phyloP scores from a whole-genome alignment of 2,113 vertebrate genomes.

The Steatornis caripensis region DNA sequence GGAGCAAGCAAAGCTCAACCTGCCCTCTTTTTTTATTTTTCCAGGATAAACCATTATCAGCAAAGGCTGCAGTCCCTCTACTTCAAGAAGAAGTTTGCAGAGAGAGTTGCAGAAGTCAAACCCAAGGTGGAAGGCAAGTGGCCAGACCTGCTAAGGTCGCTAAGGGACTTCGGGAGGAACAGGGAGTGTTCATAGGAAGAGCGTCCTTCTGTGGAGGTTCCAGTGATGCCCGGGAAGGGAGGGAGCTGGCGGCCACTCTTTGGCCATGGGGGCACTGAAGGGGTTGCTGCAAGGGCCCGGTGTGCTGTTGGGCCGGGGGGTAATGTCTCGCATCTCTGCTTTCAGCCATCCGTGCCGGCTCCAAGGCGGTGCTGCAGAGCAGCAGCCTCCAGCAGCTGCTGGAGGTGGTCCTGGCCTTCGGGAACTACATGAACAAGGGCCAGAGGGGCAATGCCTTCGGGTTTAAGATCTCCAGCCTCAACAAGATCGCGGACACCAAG shows the following conservation, averaged over 20 bases:
- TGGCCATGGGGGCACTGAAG: background rate
- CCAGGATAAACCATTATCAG: constrained; percentile 98
- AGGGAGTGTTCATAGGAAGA: background rate
- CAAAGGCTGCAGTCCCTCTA: constrained; percentile 94
- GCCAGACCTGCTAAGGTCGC: background rate
- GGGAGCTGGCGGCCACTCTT: background rate
- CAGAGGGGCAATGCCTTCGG: constrained; percentile 96
- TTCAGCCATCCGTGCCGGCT: constrained; percentile 86
- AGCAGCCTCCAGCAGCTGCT: constrained; percentile 89
- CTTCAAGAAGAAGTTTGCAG: constrained; percentile 99
- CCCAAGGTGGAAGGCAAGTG: constrained; percentile 95
- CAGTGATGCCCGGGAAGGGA: background rate
- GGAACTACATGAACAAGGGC: constrained; percentile 99
- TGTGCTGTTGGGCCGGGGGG: background rate
- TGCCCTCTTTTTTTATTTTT: background rate
- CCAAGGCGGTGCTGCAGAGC: constrained; percentile 90
- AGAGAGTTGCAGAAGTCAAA: constrained; percentile 95
- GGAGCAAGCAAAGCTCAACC: background rate
- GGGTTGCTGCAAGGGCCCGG: background rate
- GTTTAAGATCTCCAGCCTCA: constrained; percentile 96
- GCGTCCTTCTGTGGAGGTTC: background rate
- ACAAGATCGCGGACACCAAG: constrained; percentile 98
- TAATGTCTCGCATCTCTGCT: background rate
- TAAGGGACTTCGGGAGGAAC: background rate
- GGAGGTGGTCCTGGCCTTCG: constrained; percentile 96